Evolutionary conservation across 2,113 vertebrate genomes (phyloP), one percentile per base, ranked within the genome.

Genomic region (Axis porcinus): DNA sequence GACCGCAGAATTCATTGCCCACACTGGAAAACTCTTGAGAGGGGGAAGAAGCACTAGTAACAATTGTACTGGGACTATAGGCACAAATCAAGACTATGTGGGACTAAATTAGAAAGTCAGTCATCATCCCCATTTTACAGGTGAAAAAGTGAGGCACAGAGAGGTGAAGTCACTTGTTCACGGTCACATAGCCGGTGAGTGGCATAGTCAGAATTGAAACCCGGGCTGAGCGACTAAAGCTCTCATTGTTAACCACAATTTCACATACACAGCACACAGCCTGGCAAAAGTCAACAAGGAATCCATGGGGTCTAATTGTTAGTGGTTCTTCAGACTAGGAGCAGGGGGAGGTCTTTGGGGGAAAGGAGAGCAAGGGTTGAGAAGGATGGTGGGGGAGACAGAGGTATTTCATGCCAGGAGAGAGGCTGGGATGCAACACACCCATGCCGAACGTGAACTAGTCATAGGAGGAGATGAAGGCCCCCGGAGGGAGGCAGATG

Each of bases 211-310:
- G 30, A 62, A 57, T 10, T 89, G 55, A 58, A 36, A 33, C 23
- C 33, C 50, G 70, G 43, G 40, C 45, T 27, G 19, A 47, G 1
- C 0, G 2, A 74, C 54, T 19, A 23, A 16, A 30, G 52, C 33
- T 64, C 12, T 57, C 43, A 19, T 13, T 12, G n/a, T 3, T 6
- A 28, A 54, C 14, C 67, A 79, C 50, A 54, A 14, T 25, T 36
- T 50, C 55, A 30, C 0, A 6, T 1, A 7, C 7, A 7, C 0
- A 90, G 15, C 64, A 36, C 21, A 9, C 43, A 23, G n/a, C n/a
- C 23, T 2, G 1, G 50, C 6, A 14, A 36, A 28, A 23, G 47
- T 4, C 47, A 9, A 7, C 6, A 7, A 14, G 17, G 33, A 21
- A 1, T 0, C 50, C 21, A 7, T 2, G n/a, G 21, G 19, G 27